Percentiles rank a stretch among this genome's conserved stretches.
Evolutionary conservation across 1,140 invertebrate genomes (phyloP).

Genomic region (Trichoplusia ni): DNA sequence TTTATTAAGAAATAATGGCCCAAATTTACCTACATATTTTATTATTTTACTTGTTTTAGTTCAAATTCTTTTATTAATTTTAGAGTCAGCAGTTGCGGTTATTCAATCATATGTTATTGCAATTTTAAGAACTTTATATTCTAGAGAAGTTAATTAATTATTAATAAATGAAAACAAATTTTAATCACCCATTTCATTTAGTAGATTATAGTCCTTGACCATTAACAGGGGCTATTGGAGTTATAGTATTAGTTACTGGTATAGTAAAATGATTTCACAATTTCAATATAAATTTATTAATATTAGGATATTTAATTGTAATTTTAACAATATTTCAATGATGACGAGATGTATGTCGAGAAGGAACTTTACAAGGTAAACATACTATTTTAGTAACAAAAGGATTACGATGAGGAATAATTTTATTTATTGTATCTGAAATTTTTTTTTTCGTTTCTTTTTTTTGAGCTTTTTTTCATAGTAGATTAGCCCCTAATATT

Average conservation of each 20-base stretch:
- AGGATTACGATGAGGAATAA: constrained; percentile 21
- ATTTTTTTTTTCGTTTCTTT: too few species aligned
- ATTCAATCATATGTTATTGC: constrained; percentile 8
- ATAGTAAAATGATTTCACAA: constrained; percentile 23
- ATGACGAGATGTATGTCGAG: constrained; percentile 12
- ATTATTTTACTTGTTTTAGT: neutral
- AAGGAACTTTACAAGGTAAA: neutral
- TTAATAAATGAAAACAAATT: constrained; percentile 11
- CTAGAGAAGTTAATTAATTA: constrained; percentile 21
- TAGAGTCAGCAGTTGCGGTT: neutral
- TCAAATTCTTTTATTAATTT: neutral
- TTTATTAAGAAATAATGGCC: constrained; percentile 70
- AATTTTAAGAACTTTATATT: constrained; percentile 1
- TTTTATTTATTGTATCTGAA: constrained; percentile 22
- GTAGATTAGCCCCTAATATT: constrained; percentile 23
- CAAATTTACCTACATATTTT: neutral
- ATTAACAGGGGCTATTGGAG: constrained; percentile 16
- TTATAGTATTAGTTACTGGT: constrained; percentile 8
- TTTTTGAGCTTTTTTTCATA: constrained; percentile 28
- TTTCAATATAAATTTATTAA: constrained; percentile 19
- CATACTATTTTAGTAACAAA: constrained; percentile 11
- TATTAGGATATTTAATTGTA: constrained; percentile 14
- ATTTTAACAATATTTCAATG: constrained; percentile 17
- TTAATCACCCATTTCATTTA: constrained; percentile 21
- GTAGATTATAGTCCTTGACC: constrained; percentile 25